Evolutionary conservation across 2,888 invertebrate species (phyloP), one percentile per base, ranked within the genome.

Genomic region (Temnothorax unifasciatus): DNA sequence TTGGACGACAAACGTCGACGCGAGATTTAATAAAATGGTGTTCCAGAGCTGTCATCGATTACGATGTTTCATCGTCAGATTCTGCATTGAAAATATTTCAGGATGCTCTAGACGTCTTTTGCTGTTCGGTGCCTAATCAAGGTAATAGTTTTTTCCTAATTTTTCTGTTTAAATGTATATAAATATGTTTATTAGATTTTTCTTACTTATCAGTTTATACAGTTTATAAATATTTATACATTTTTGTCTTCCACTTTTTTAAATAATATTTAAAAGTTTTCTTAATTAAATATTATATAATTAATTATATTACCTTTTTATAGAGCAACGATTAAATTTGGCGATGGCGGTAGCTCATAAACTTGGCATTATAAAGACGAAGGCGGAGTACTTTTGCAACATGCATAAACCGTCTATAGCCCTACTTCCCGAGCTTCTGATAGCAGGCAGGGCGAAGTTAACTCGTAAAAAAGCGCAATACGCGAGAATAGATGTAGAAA

Each of bases 11-110:
- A 64, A 97, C 97, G 34, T 98, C 98, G 0, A 97, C 97, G 0
- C 96, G 99, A 90, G 99, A 99, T 96, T 96, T 99, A 69, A 96
- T 99, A 89, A 99, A 99, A 94, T 98, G 99, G 97, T 99, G 99
- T 93, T 96, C 96, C 5, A 96, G 99, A 92, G 96, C 98, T 6
- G 96, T 97, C 15, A 95, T 96, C 18, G 97, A 97, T 90, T 98
- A 98, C 94, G 96, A 97, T 85, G 96, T 97, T 0, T 96, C 97
- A 0, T 97, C 97, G 85, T 96, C 96, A 44, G 96, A 96, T 54
- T 96, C 97, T 0, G 97, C 96, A 5, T 93, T 97, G 15, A 97
- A 96, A 93, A 96, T 98, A 1, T 96, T 98, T 64, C 97, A 98
- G 95, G 98, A 99, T 95, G 98, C 98, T 0, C 96, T 98, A 34